These are phyloP conservation scores for Rhinoderma darwinii DNA, from an alignment of 2,113 vertebrate genomes.

Conservation along the genomic window DNA sequence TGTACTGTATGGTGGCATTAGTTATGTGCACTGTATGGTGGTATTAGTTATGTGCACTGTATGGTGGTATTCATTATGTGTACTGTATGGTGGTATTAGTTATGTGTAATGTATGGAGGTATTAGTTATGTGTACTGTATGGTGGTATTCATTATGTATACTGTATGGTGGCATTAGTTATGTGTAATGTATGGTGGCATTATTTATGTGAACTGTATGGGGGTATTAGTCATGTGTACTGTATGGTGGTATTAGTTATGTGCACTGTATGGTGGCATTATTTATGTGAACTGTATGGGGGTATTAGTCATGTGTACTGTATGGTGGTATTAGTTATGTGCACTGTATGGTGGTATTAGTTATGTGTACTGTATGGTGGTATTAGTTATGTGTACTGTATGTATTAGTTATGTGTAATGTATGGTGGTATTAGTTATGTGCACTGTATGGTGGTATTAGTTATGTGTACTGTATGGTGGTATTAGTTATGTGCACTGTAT, in stretches of 20 bases:
- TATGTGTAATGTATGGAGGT: neutral
- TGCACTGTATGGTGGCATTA: too few species aligned
- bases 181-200: neutral
- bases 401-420: neutral
- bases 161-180: neutral
- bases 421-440: neutral
- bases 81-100: too few species aligned
- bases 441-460: too few species aligned
- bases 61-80: neutral
- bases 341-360: neutral
- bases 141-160: neutral
- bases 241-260: too few species aligned
- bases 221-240: too few species aligned
- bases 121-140: neutral
- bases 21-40: neutral
- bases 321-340: neutral
- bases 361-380: neutral
- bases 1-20: neutral
- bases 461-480: too few species aligned
- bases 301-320: too few species aligned
- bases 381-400: neutral
- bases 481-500: too few species aligned
- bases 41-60: neutral
- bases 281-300: too few species aligned
- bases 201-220: neutral